Percentiles rank a stretch among this genome's conserved stretches.
These are phyloP conservation scores for Saccostrea glomerata DNA, from an alignment of 1,140 invertebrate genomes.

Conservation along the genomic window DNA sequence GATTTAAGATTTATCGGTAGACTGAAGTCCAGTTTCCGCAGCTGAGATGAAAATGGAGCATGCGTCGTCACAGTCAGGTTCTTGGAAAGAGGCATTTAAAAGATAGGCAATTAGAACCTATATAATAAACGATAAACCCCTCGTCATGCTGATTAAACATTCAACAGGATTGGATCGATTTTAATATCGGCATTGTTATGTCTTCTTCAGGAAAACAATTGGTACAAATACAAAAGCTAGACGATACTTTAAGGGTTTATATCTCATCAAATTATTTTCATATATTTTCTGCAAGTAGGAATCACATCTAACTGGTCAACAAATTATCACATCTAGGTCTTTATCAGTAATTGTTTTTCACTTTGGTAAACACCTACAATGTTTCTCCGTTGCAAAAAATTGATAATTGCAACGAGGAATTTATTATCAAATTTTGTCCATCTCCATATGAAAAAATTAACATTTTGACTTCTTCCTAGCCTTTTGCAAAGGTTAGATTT, in stretches of 20 bases:
- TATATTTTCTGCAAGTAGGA: not conserved
- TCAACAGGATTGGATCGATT: conserved; percentile 22
- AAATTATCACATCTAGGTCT: too few species aligned
- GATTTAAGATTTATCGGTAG: not conserved
- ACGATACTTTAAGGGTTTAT: not conserved
- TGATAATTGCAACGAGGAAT: too few species aligned
- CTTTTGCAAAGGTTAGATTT: too few species aligned
- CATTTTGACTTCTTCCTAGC: too few species aligned
- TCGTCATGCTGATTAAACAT: conserved; percentile 20
- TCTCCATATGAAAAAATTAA: too few species aligned
- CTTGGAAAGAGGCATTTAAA: conserved; percentile 24
- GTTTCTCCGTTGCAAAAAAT: too few species aligned
- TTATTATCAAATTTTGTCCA: too few species aligned
- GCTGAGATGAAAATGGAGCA: not conserved
- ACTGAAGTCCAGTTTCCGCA: not conserved
- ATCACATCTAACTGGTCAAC: not conserved
- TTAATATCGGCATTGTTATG: conserved; percentile 5
- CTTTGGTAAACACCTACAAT: too few species aligned
- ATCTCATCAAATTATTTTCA: not conserved
- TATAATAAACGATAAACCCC: not conserved
- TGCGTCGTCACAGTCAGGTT: not conserved
- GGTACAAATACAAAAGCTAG: not conserved
- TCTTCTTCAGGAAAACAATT: not conserved
- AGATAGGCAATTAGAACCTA: not conserved
- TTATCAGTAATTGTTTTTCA: too few species aligned